Evolutionary conservation across 1,140 invertebrate genomes (phyloP), one percentile per base, ranked within the genome.

Genomic region (Hestina assimilis): DNA sequence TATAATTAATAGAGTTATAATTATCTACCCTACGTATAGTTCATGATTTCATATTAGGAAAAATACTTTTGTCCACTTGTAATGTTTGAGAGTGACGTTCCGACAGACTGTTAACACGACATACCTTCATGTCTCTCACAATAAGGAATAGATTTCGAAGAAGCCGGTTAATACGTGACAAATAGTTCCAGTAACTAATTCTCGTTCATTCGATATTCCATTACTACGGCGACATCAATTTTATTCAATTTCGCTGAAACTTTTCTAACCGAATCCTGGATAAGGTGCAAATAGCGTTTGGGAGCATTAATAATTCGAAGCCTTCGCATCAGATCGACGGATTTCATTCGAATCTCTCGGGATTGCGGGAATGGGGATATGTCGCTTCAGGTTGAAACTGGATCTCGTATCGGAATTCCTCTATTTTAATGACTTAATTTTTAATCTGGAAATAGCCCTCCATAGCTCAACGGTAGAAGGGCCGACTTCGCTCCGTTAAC

Each of bases 301-400:
- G 45, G 58, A 45, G 50, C 66, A 74, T 76, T 66, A 75, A 77
- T 75, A 77, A 77, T 77, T 75, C 72, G 65, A 23, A 11, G 57
- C 41, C 64, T 60, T 66, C 61, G 66, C 53, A 58, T 29, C 59
- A 46, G 69, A 69, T 64, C 57, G 66, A 69, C 56, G 61, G 59
- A 58, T 66, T 67, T 56, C 53, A 69, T 63, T 63, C 53, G 46
- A 72, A 64, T 56, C 72, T 57, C 52, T 29, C 48, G 65, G 66
- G 69, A 65, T 52, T 63, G 57, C 29, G 46, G 21, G 17, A 14
- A 33, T 38, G n/a, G n/a, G n/a, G n/a, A n/a, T n/a, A n/a, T 51
- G 58, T 52, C 24, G 15, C 33, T 12, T 14, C 33, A 15, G 14
- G 46, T 21, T 43, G 40, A 40, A 33, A 43, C 26, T 19, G 40